These are phyloP conservation scores for Tachina fera DNA, from an alignment of 2,888 invertebrate species.

Conservation along the genomic window DNA sequence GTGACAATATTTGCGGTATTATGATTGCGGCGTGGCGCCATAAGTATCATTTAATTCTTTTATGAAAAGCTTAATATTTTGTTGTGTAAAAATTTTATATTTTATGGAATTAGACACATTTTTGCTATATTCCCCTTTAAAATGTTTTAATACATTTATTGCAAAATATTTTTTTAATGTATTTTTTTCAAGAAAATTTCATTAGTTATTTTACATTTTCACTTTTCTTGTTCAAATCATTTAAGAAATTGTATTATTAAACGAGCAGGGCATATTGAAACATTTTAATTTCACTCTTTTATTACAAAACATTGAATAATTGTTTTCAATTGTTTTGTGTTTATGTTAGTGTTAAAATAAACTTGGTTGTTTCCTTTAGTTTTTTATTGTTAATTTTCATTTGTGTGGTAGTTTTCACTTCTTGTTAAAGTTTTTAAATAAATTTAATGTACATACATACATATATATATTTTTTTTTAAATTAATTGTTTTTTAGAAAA, in stretches of 20 bases:
- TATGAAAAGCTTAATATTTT: not conserved
- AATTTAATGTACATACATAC: too few relatives aligned
- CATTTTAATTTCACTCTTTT: constrained; percentile 47
- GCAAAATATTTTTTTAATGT: not conserved
- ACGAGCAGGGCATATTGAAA: not conserved
- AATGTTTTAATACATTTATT: not conserved
- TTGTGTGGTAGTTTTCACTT: constrained; percentile 8
- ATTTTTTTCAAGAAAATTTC: not conserved
- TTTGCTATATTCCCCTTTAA: not conserved
- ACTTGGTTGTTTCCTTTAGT: not conserved
- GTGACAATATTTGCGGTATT: constrained; percentile 73
- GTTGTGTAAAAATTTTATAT: not conserved
- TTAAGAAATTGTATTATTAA: constrained; percentile 1
- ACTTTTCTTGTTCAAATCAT: not conserved
- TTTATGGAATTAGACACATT: constrained; percentile 15
- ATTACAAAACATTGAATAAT: constrained; percentile 26
- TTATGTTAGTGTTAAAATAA: constrained; percentile 4
- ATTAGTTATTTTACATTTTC: constrained; percentile 43
- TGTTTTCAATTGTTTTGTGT: not conserved
- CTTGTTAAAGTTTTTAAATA: too few relatives aligned
- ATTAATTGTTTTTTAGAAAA: not conserved
- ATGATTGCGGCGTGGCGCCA: constrained; percentile 84
- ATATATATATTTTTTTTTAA: not conserved
- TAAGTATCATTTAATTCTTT: constrained; percentile 78
- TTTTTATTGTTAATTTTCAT: not conserved